phyloP scores from a whole-genome alignment of 2,113 vertebrate species.

The Tauraco erythrolophus region DNA sequence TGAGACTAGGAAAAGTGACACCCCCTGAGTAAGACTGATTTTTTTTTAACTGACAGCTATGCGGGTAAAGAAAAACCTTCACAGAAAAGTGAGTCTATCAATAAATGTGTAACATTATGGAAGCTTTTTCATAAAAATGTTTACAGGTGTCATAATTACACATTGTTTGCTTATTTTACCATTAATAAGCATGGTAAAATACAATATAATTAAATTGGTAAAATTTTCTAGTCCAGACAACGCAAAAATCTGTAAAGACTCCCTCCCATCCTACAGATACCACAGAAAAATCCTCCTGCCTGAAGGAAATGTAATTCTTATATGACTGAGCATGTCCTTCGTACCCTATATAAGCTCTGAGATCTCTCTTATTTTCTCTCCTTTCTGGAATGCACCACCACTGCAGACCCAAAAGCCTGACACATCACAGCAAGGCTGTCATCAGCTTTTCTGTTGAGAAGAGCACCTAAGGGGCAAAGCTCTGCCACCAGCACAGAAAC shows the following conservation, averaged over 20 bases:
- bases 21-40: not conserved
- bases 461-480: not conserved
- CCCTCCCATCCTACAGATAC: not conserved
- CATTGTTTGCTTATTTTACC: not conserved
- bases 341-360: not conserved
- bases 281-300: not conserved
- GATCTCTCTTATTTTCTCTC: not conserved
- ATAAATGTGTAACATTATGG: not conserved
- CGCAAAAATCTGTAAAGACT: not conserved
- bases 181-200: not conserved
- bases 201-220: not conserved
- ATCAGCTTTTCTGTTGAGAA: not conserved
- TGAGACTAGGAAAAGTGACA: not conserved
- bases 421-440: not conserved
- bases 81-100: not conserved
- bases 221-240: not conserved
- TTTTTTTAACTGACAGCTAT: not conserved
- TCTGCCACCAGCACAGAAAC: constrained; percentile 5
- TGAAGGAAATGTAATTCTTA: not conserved
- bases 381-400: not conserved
- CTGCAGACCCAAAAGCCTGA: not conserved
- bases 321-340: not conserved
- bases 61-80: not conserved
- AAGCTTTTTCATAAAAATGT: not conserved
- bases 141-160: not conserved